Conservation (phyloP, 2,888 invertebrate species). For the Ariolimax columbianus region DNA sequence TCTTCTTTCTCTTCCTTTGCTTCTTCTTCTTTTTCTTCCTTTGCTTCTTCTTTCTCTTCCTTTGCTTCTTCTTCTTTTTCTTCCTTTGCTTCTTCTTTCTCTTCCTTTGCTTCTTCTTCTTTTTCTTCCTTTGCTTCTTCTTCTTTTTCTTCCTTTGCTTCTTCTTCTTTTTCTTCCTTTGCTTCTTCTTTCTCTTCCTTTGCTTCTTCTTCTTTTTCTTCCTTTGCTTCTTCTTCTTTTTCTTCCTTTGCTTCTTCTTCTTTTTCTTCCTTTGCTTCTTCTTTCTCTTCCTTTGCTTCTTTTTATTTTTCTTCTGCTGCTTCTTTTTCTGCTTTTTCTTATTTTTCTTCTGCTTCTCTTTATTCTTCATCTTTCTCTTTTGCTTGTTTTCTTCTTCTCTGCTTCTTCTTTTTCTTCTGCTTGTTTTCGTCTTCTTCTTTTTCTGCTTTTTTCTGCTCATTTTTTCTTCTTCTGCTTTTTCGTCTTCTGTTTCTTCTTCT, state of each 20-base stretch:
- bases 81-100: too few relatives aligned
- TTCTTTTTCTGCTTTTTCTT: constrained; percentile 38
- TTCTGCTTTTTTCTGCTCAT: not conserved
- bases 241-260: too few relatives aligned
- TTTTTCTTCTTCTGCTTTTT: too few relatives aligned
- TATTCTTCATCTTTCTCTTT: not conserved
- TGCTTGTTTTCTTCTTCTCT: not conserved
- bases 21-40: not conserved
- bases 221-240: too few relatives aligned
- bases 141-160: not conserved
- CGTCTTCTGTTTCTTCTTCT: not conserved
- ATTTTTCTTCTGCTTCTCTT: not conserved
- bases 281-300: too few relatives aligned
- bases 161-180: not conserved
- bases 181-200: not conserved
- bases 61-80: too few relatives aligned
- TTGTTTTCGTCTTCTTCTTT: not conserved
- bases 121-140: not conserved
- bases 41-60: too few relatives aligned
- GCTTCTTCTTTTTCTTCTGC: not conserved
- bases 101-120: too few relatives aligned
- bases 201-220: too few relatives aligned
- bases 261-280: too few relatives aligned
- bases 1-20: not conserved
- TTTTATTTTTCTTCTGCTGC: not conserved